Percentiles rank a stretch among this genome's conserved stretches.
Evolutionary conservation across 1,140 invertebrate genomes (phyloP).

Genomic region (Drosophila yakuba): DNA sequence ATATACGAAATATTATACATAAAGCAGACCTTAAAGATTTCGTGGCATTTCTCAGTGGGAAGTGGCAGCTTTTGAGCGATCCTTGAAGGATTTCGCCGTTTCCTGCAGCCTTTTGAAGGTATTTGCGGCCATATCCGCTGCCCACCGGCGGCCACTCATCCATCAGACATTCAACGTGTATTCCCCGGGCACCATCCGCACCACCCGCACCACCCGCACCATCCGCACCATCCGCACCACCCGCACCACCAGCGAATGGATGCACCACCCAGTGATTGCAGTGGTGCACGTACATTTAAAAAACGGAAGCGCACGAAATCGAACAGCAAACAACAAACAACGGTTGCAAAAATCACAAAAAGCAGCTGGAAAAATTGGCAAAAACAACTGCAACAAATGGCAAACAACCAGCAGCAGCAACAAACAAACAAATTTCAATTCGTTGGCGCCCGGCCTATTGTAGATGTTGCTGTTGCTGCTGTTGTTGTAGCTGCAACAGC

Average conservation of each 20-base stretch:
- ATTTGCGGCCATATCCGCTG: slow-evolving; percentile 9
- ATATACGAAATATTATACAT: too few relatives aligned
- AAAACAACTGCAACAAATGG: slow-evolving; percentile 24
- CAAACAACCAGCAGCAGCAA: slow-evolving; percentile 29
- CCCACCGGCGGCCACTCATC: slow-evolving; percentile 25
- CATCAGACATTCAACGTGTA: slow-evolving; percentile 48
- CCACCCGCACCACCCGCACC: neutral
- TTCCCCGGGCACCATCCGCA: slow-evolving; percentile 22
- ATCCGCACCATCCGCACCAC: neutral
- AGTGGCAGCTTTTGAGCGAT: neutral
- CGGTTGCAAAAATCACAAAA: slow-evolving; percentile 11
- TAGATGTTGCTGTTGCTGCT: slow-evolving; percentile 33
- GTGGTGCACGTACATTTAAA: slow-evolving; percentile 62
- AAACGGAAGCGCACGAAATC: slow-evolving; percentile 66
- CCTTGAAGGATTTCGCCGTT: slow-evolving; percentile 4
- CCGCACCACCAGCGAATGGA: neutral
- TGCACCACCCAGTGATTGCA: slow-evolving; percentile 48
- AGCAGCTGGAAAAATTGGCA: neutral
- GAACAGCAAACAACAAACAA: slow-evolving; percentile 74
- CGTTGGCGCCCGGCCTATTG: slow-evolving; percentile 54
- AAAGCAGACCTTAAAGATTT: too few relatives aligned
- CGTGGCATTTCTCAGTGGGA: neutral
- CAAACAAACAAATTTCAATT: slow-evolving; percentile 80
- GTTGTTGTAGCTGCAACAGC: slow-evolving; percentile 19
- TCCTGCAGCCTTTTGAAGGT: slow-evolving; percentile 3